Evolutionary conservation across 2,888 invertebrate genomes (phyloP).

Genomic region (Ophraella communa): DNA sequence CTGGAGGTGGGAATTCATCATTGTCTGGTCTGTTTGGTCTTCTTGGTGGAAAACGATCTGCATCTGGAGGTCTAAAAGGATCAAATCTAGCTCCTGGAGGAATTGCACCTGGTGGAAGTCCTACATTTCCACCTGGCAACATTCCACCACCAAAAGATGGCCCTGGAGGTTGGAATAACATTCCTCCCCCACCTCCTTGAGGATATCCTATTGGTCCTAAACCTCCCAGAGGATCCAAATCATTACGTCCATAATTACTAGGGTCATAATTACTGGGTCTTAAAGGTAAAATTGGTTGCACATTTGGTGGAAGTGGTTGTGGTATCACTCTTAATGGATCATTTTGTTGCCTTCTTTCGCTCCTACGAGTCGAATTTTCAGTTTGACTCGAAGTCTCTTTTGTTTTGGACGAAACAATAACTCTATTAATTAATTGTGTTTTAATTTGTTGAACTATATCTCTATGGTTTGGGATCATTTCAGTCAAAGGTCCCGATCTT

Average conservation of each 20-base stretch:
- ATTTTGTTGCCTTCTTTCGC: background rate
- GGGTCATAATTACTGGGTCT: background rate
- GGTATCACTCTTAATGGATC: background rate
- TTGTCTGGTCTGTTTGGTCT: constrained; percentile 66
- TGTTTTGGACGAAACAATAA: constrained; percentile 55
- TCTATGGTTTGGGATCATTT: constrained; percentile 70
- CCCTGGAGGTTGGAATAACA: constrained; percentile 75
- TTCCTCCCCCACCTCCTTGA: constrained; percentile 68
- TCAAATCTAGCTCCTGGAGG: constrained; percentile 87
- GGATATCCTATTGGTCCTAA: constrained; percentile 54
- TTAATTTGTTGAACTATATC: constrained; percentile 68
- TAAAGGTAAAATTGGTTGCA: background rate
- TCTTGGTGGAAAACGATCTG: constrained; percentile 57
- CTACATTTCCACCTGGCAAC: constrained; percentile 44
- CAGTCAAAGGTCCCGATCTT: constrained; percentile 65
- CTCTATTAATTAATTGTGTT: constrained; percentile 71
- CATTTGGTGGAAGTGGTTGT: background rate
- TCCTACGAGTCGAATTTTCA: constrained; percentile 15
- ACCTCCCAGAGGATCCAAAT: constrained; percentile 77
- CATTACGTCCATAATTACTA: constrained; percentile 67
- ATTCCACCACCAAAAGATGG: constrained; percentile 36
- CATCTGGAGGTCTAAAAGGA: constrained; percentile 76
- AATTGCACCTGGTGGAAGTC: constrained; percentile 61
- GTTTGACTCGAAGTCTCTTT: constrained; percentile 48
- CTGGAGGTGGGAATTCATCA: constrained; percentile 79